phyloP scores from a whole-genome alignment of 2,113 vertebrate genomes.

The Gymnogyps californianus region DNA sequence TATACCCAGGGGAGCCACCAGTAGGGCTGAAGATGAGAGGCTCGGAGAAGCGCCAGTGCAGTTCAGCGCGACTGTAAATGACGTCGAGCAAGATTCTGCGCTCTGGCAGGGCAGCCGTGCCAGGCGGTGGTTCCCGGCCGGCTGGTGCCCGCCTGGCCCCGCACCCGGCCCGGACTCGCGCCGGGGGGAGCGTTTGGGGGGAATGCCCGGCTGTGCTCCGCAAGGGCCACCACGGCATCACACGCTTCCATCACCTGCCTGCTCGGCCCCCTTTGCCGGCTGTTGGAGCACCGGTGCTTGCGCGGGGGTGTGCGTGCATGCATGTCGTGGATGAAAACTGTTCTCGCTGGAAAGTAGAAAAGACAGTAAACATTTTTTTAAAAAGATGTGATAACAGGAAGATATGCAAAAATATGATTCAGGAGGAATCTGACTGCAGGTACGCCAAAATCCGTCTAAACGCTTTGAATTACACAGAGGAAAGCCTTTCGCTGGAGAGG shows the following conservation, averaged over 20 bases:
- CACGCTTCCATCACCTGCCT: fast-evolving
- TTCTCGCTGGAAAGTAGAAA: not conserved
- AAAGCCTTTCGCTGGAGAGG: not conserved
- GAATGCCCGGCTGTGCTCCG: no score
- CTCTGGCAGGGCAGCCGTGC: fast-evolving
- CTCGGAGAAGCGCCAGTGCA: not conserved
- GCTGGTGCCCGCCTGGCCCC: fast-evolving
- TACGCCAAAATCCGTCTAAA: not conserved
- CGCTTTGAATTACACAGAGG: not conserved
- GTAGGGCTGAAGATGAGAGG: not conserved
- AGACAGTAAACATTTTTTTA: not conserved
- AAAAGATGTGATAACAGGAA: not conserved
- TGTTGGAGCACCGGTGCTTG: not conserved
- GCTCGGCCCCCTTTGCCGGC: not conserved
- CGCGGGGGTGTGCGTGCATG: fast-evolving
- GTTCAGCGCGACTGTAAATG: fast-evolving
- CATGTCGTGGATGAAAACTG: fast-evolving
- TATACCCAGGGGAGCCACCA: not conserved
- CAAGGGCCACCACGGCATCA: not conserved
- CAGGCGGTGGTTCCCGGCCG: not conserved
- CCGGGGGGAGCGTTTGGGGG: fast-evolving
- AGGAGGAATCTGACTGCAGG: not conserved
- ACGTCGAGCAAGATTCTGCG: fast-evolving
- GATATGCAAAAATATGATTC: not conserved
- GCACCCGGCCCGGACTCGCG: fast-evolving